Evolutionary conservation across 1,140 invertebrate genomes (phyloP).

Genomic region (Popillia japonica): DNA sequence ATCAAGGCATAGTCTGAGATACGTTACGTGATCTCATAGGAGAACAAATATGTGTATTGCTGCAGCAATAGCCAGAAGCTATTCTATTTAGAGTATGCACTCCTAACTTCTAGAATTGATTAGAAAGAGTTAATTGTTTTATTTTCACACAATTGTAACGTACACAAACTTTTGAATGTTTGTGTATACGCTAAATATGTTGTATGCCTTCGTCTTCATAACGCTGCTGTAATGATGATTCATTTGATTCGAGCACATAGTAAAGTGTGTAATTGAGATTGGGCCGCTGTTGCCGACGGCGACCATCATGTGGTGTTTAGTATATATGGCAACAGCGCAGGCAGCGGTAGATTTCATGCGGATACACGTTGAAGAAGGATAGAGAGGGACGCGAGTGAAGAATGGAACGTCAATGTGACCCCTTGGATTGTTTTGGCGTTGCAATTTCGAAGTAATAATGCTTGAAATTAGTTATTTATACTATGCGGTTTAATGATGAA

Average conservation of each 20-base stretch:
- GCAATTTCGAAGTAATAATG: slow-evolving; percentile 25
- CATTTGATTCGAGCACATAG: slow-evolving; percentile 4
- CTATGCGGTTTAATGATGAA: background rate
- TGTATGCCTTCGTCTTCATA: background rate
- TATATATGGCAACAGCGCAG: background rate
- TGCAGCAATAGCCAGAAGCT: too few species aligned
- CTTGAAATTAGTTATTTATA: slow-evolving; percentile 29
- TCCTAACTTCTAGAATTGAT: too few species aligned
- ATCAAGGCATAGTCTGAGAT: too few species aligned
- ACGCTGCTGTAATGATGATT: background rate
- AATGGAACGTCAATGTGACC: slow-evolving; percentile 26
- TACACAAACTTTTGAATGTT: background rate
- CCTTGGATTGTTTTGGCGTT: background rate
- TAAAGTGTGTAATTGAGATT: slow-evolving; percentile 15
- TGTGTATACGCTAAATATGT: background rate
- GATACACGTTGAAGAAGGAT: background rate
- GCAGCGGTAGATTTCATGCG: background rate
- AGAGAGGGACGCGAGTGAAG: slow-evolving; percentile 8
- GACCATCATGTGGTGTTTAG: background rate
- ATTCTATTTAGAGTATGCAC: too few species aligned
- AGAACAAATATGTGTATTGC: too few species aligned
- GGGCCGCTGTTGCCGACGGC: background rate
- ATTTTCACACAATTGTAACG: too few species aligned
- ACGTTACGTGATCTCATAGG: too few species aligned
- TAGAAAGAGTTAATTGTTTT: too few species aligned